Evolutionary conservation across 2,888 invertebrate genomes (phyloP).

Genomic region (Galeruca laticollis): DNA sequence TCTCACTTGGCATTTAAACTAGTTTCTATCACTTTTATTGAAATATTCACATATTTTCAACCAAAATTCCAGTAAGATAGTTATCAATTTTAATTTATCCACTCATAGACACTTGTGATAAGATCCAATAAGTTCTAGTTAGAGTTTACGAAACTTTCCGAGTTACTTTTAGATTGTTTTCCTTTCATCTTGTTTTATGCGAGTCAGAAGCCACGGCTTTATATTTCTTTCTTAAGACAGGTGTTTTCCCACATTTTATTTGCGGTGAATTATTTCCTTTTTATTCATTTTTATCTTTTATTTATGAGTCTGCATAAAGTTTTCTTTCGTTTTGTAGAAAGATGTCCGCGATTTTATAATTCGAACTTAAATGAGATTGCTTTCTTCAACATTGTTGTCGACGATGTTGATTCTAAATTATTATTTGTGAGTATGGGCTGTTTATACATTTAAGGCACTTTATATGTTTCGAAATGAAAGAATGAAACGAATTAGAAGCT

Average conservation of each 20-base stretch:
- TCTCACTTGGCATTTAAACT: no score
- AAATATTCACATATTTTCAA: no score
- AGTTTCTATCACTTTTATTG: no score
- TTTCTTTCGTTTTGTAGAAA: background rate
- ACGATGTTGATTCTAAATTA: no score
- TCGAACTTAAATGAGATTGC: background rate
- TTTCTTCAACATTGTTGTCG: background rate
- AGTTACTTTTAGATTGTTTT: slow-evolving; percentile 32
- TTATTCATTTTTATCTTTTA: slow-evolving; percentile 33
- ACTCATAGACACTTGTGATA: no score
- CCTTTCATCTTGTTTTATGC: slow-evolving; percentile 40
- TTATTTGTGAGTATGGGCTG: no score
- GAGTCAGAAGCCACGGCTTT: slow-evolving; percentile 30
- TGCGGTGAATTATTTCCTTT: slow-evolving; percentile 34
- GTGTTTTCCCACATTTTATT: slow-evolving; percentile 33
- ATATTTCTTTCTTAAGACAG: slow-evolving; percentile 37
- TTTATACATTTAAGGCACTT: no score
- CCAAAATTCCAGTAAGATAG: no score
- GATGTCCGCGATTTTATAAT: background rate
- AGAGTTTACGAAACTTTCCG: background rate
- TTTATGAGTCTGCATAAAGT: slow-evolving; percentile 14
- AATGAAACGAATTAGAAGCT: no score
- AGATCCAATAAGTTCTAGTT: no score
- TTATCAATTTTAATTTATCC: no score
- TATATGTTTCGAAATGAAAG: no score